A percentile compares a stretch with the other conserved stretches of the same genome.
Evolutionary conservation across 2,888 invertebrate species (phyloP).

Genomic region (Ichneumon xanthorius): DNA sequence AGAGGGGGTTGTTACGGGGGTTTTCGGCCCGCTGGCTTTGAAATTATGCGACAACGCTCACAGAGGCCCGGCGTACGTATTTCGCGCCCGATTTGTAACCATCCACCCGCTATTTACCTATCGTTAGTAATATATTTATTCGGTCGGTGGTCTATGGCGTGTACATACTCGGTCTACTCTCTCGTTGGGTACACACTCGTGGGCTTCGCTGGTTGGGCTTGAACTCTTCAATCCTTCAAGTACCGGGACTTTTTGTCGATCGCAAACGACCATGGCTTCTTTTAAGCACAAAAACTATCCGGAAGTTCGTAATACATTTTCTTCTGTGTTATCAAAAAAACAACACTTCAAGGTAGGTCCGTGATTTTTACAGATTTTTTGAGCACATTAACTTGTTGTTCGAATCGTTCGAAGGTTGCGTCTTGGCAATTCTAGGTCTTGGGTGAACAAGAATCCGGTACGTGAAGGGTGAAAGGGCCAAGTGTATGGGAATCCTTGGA

Average conservation of each 20-base stretch:
- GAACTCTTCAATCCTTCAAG: background rate
- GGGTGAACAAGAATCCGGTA: no score
- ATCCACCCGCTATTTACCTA: slow-evolving; percentile 59
- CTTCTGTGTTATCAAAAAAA: no score
- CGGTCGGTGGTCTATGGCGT: slow-evolving; percentile 22
- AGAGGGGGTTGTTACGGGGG: slow-evolving; percentile 1
- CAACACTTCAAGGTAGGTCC: no score
- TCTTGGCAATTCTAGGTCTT: no score
- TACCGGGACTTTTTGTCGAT: no score
- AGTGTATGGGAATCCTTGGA: background rate
- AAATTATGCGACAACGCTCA: background rate
- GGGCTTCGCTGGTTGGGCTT: slow-evolving; percentile 14
- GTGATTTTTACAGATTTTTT: no score
- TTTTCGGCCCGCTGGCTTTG: slow-evolving; percentile 6
- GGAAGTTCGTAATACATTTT: no score
- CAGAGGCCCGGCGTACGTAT: slow-evolving; percentile 8
- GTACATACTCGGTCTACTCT: slow-evolving; percentile 16
- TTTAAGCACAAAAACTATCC: no score
- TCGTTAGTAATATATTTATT: slow-evolving; percentile 70
- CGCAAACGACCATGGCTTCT: no score
- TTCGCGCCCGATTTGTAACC: slow-evolving; percentile 36
- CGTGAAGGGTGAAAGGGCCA: no score
- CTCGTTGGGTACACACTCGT: slow-evolving; percentile 9
- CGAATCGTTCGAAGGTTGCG: no score
- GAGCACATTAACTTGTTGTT: no score